Percentiles rank a stretch among this genome's conserved stretches.
Conservation (phyloP, 30 jellyfish, hydroid and myxozoan genomes). For the Hydractinia echinata region DNA sequence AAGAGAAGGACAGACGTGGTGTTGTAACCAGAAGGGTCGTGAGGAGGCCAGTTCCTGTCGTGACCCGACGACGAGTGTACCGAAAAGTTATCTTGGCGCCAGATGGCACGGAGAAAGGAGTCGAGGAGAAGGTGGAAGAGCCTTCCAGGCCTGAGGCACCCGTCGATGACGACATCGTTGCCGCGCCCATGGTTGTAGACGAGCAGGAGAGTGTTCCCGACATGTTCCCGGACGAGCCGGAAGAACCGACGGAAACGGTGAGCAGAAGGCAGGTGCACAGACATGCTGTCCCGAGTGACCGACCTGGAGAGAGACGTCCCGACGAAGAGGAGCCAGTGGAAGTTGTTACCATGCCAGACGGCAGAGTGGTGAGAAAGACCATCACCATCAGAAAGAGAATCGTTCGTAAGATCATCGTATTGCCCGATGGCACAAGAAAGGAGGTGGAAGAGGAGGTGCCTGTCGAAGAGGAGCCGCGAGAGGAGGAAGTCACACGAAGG, state of each 20-base stretch:
- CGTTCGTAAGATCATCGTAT: slow-evolving; percentile 33
- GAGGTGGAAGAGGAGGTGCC: slow-evolving; percentile 70
- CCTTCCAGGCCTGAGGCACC: slow-evolving; percentile 14
- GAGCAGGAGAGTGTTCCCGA: slow-evolving; percentile 19
- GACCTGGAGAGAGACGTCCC: background rate
- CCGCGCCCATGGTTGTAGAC: slow-evolving; percentile 17
- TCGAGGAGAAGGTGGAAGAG: slow-evolving; percentile 57
- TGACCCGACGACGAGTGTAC: slow-evolving; percentile 53
- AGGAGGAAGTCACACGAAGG: slow-evolving; percentile 34
- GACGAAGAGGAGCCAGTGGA: slow-evolving; percentile 36
- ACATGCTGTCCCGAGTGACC: slow-evolving; percentile 2
- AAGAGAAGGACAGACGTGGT: slow-evolving; percentile 54
- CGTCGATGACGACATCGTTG: slow-evolving; percentile 13
- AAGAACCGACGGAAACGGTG: background rate
- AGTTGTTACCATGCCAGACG: slow-evolving; percentile 3
- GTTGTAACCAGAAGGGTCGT: slow-evolving; percentile 41
- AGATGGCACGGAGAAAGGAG: slow-evolving; percentile 54
- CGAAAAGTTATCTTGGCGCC: slow-evolving; percentile 46
- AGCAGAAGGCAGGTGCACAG: background rate
- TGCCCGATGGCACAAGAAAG: slow-evolving; percentile 59
- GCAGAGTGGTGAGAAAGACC: slow-evolving; percentile 26
- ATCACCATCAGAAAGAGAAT: slow-evolving; percentile 48
- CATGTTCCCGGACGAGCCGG: slow-evolving; percentile 20
- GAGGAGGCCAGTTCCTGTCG: slow-evolving; percentile 44
- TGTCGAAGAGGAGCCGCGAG: slow-evolving; percentile 44